phyloP scores from a whole-genome alignment of 2,113 vertebrate genomes.

The Sinosuthora webbiana region DNA sequence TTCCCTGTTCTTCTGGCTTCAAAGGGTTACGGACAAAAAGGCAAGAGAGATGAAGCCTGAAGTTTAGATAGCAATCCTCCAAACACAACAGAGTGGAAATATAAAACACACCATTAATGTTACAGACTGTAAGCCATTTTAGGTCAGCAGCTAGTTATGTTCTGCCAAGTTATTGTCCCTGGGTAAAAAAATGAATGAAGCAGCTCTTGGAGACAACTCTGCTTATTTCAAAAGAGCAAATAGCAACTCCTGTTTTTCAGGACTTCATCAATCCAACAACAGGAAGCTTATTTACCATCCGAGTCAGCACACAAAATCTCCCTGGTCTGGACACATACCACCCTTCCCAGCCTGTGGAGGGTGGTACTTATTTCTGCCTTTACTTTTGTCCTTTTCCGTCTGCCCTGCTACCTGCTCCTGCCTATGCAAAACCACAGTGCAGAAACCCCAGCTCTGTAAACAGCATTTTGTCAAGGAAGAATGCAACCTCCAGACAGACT shows the following conservation, averaged over 20 bases:
- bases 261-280: background rate
- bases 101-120: background rate
- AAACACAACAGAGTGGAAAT: background rate
- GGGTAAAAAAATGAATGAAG: background rate
- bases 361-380: background rate
- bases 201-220: background rate
- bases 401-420: background rate
- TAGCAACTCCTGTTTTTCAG: background rate
- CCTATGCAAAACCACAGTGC: background rate
- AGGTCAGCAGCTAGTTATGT: background rate
- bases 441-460: background rate
- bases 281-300: background rate
- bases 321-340: background rate
- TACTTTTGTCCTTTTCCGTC: background rate
- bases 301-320: background rate
- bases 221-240: background rate
- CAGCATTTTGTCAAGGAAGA: background rate
- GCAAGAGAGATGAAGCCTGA: background rate
- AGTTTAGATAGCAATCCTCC: background rate
- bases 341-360: accelerated
- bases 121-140: background rate
- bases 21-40: background rate
- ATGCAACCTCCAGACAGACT: background rate
- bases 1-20: background rate
- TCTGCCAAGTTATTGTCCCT: background rate